Evolutionary conservation across 2,888 invertebrate species (phyloP).

Genomic region (Apamea sordens): DNA sequence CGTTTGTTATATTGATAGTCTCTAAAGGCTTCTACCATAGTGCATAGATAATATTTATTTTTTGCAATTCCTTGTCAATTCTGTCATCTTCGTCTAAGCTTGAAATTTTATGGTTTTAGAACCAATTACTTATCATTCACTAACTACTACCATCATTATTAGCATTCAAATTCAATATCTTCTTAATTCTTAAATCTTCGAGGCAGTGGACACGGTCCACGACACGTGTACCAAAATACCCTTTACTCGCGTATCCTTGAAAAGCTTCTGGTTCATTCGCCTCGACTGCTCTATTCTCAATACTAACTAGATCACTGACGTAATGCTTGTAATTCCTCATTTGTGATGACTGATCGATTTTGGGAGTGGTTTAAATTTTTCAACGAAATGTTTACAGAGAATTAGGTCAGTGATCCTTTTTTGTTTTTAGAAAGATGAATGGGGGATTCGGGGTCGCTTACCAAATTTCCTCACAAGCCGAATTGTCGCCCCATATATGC

Average conservation of each 20-base stretch:
- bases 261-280: conserved; percentile 52
- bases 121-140: no score
- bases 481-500: no score
- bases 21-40: no score
- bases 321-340: conserved; percentile 39
- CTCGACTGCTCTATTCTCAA: conserved; percentile 44
- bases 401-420: background rate
- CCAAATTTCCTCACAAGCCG: no score
- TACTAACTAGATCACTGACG: conserved; percentile 55
- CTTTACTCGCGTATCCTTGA: conserved; percentile 52
- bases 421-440: conserved; percentile 3
- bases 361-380: background rate
- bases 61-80: no score
- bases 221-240: conserved; percentile 46
- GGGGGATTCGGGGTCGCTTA: background rate
- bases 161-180: background rate
- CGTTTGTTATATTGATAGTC: no score
- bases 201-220: conserved; percentile 34
- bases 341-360: conserved; percentile 19
- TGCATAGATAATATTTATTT: no score
- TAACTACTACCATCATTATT: no score
- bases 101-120: background rate
- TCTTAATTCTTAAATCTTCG: background rate
- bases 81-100: no score
- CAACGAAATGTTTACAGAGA: background rate